Evolutionary conservation across 1,140 invertebrate genomes (phyloP).

Genomic region (Acromyrmex heyeri): DNA sequence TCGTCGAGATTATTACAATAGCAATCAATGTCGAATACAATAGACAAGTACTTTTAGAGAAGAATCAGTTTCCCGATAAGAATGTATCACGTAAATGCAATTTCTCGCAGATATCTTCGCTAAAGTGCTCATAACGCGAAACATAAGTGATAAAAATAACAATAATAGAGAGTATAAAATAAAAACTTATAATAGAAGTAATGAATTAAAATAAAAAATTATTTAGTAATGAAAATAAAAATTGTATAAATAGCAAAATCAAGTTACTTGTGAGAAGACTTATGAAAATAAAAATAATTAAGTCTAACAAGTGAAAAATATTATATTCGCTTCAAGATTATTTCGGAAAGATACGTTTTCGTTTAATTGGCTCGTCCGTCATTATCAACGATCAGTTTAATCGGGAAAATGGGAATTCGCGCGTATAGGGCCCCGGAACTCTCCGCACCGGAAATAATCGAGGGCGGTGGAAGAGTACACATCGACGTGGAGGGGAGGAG

Average conservation of each 20-base stretch:
- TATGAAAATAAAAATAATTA: neutral
- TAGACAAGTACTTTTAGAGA: neutral
- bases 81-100: neutral
- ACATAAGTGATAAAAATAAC: neutral
- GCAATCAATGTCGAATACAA: conserved; percentile 50
- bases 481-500: conserved; percentile 17
- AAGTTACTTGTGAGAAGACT: neutral
- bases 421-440: conserved; percentile 62
- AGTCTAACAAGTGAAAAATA: neutral
- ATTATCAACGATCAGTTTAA: conserved; percentile 60
- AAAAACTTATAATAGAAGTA: too few relatives aligned
- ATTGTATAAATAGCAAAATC: neutral
- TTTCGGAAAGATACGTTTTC: neutral
- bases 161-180: too few relatives aligned
- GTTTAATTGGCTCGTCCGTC: conserved; percentile 13
- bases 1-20: conserved; percentile 64
- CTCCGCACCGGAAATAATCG: conserved; percentile 69
- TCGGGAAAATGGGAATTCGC: conserved; percentile 67
- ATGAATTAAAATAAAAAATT: too few relatives aligned
- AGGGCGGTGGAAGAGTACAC: conserved; percentile 67
- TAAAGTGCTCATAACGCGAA: neutral
- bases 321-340: neutral
- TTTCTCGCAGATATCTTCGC: neutral
- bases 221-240: too few relatives aligned
- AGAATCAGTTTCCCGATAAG: neutral